Evolutionary conservation across 1,140 invertebrate genomes (phyloP), one percentile per base, ranked within the genome.

Genomic region (Pseudomyrmex dendroicus): DNA sequence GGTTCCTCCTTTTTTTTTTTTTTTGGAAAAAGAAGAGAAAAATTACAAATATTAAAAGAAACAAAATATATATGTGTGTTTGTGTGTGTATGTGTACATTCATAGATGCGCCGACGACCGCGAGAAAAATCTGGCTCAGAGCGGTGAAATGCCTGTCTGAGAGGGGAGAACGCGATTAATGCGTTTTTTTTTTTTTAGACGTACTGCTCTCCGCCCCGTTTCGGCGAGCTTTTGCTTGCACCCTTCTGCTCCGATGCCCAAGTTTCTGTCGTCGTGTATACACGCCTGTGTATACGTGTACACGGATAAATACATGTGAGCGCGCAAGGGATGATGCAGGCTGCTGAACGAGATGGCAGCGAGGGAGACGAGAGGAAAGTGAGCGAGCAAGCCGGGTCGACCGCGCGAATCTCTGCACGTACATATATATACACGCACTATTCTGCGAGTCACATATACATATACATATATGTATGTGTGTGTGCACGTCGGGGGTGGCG

Each of bases 401-500:
- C 66, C 22, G 57, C n/a, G 59, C 67, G 57, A 82, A 82, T 82
- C 78, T 74, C 70, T 52, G 48, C 59, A 62, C 48, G 52, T 48
- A 59, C 12, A 20, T 10, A 10, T n/a, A 20, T 3, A 8, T 1
- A 25, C 25, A 25, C 25, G 25, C 25, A 25, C 25, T 25, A 25
- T 25, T 25, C 25, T 25, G 25, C 25, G 25, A 25, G 25, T 25
- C 2, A 25, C n/a, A n/a, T 12, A 35, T 8, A 13, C 13, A 67
- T 35, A 35, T 35, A 35, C 7, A 1, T 35, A 0, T 35, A 4
- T 35, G 5, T 35, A 5, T n/a, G 20, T 35, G 8, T 4, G 7
- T 25, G n/a, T 15, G 4, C 7, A 35, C 25, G n/a, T 8, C 1
- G 13, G 35, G 80, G 61, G 76, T 59, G 35, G 63, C 61, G 74